A percentile compares a stretch with the other conserved stretches of the same genome.
Evolutionary conservation across 1,140 invertebrate genomes (phyloP).

Genomic region (Octopus bimaculoides): DNA sequence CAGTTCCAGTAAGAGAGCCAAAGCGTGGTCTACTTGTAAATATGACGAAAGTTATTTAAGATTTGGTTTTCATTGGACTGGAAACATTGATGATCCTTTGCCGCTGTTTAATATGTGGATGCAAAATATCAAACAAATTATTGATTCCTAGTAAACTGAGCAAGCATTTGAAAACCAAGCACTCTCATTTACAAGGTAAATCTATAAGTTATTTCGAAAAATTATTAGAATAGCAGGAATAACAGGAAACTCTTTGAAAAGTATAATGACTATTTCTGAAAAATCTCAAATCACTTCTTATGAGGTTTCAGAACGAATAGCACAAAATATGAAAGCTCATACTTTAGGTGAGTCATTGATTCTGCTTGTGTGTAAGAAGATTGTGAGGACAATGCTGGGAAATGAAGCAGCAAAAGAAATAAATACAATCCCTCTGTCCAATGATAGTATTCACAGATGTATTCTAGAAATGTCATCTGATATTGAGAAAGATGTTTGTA

Average conservation of each 20-base stretch:
- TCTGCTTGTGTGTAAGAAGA: not conserved
- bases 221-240: not conserved
- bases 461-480: not conserved
- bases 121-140: not conserved
- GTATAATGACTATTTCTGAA: not conserved
- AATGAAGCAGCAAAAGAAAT: not conserved
- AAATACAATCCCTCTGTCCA: not conserved
- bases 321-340: slow-evolving; percentile 6
- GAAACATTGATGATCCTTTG: not conserved
- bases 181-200: not conserved
- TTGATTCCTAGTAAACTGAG: not conserved
- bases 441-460: not conserved
- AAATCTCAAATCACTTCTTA: not conserved
- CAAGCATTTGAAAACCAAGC: not conserved
- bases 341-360: slow-evolving; percentile 5
- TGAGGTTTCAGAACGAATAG: not conserved
- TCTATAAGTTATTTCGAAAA: not conserved
- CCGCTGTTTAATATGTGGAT: not conserved
- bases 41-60: not conserved
- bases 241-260: not conserved
- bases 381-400: not conserved
- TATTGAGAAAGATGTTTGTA: not conserved
- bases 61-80: not conserved
- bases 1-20: not conserved
- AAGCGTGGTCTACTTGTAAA: not conserved